These are phyloP conservation scores for Homarus gammarus DNA, from an alignment of 2,888 invertebrate species.

Conservation along the genomic window DNA sequence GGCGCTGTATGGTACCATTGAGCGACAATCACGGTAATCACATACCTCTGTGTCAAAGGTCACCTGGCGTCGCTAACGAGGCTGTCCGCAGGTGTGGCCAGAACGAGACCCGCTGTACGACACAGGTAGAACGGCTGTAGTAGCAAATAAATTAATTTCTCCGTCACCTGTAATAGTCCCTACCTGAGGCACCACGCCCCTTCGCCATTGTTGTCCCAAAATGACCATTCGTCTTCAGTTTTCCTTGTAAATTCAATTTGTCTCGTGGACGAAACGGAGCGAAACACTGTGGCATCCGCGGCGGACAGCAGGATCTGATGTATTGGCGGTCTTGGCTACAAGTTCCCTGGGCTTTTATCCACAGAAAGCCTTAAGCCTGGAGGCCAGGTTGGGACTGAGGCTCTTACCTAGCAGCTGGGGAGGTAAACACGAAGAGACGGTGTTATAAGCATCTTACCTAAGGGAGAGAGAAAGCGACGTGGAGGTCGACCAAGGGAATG, in stretches of 20 bases:
- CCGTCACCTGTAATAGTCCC: constrained; percentile 30
- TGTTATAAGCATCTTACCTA: background rate
- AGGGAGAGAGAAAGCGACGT: background rate
- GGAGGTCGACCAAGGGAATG: background rate
- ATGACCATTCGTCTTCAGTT: constrained; percentile 50
- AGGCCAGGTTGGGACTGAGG: constrained; percentile 19
- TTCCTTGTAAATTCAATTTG: constrained; percentile 37
- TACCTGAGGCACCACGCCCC: constrained; percentile 38
- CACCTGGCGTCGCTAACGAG: constrained; percentile 25
- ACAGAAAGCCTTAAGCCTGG: constrained; percentile 23
- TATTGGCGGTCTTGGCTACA: constrained; percentile 27
- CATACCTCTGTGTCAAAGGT: constrained; percentile 2
- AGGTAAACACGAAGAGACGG: constrained; percentile 24
- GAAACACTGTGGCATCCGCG: constrained; percentile 35
- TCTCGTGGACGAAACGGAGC: constrained; percentile 34
- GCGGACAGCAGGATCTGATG: background rate
- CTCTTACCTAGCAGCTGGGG: background rate
- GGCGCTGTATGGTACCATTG: background rate
- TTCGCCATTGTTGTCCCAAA: constrained; percentile 34
- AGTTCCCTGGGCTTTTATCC: constrained; percentile 4
- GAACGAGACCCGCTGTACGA: background rate
- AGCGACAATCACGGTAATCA: background rate
- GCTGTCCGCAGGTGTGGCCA: constrained; percentile 20
- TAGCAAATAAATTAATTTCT: constrained; percentile 45
- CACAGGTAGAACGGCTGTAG: constrained; percentile 13